Base-by-base conservation (phyloP, 2,797 vertebrate genomes). In the Characodon lateralis region DNA sequence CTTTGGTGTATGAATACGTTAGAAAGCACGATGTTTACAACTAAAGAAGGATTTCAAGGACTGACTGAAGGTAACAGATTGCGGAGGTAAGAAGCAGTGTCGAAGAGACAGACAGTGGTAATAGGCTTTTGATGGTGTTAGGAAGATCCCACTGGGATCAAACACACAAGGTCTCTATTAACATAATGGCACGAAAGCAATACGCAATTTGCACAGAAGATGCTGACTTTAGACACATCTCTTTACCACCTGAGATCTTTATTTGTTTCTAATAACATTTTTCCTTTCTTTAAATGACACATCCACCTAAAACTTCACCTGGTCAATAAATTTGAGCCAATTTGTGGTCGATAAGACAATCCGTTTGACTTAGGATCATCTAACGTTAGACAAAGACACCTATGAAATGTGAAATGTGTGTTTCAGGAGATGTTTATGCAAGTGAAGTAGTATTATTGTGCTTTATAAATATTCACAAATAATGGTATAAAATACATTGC, bases 111-210 rank as follows among this genome's bases (percentile, higher is more conserved):
- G 77, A 71, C 72, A 53, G 78, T 58, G 69, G 75, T 88, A 90
- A 86, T 80, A 56, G 70, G 86, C 82, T 85, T 72, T 61, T 65
- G 80, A 76, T 87, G 74, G 85, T 86, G 79, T 85, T 83, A 80
- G 77, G 77, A 79, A 28, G 80, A 68, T 89, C 88, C 89, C 78
- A 48, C 72, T 75, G 85, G 85, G 89, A 84, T 73, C 78, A 10
- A 48, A 87, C 80, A 87, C 77, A 78, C 83, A 76, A 73, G n/a
- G 74, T 59, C 76, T 74, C 71, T 73, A 86, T 89, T 90, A 85
- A 82, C 85, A 88, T 87, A 87, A 88, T 83, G 82, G 73, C 65
- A 85, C 26, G 59, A 78, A 78, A 80, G 78, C 83, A 77, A 85
- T 81, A 89, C 78, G 87, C 43, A 71, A 74, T 72, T 83, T 82